Conservation (phyloP, 1,140 invertebrate species). For the Agraylea sexmaculata region DNA sequence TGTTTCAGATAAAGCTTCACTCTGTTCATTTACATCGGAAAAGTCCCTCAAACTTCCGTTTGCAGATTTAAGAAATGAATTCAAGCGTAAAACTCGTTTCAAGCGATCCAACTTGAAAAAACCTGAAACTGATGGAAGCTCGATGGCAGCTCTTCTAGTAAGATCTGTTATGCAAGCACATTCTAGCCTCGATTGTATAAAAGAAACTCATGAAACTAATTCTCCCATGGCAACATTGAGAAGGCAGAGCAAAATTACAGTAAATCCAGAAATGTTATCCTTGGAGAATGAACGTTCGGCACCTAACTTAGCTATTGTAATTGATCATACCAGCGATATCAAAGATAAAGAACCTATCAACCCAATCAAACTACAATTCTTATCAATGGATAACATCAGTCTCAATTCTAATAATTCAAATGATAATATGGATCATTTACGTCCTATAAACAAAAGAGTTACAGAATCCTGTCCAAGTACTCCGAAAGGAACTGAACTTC, state of each 20-base stretch:
- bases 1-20: conserved; percentile 30
- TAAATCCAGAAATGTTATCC: conserved; percentile 18
- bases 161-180: conserved; percentile 48
- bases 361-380: conserved; percentile 11
- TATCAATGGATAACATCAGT: conserved; percentile 17
- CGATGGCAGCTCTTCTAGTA: conserved; percentile 51
- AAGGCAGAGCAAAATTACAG: conserved; percentile 33
- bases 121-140: conserved; percentile 41
- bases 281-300: conserved; percentile 3
- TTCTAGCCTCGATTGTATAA: conserved; percentile 46
- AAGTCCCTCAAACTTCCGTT: conserved; percentile 27
- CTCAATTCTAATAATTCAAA: conserved; percentile 12
- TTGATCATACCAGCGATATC: neutral
- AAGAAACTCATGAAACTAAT: conserved; percentile 41
- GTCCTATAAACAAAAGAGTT: conserved; percentile 13
- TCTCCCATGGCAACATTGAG: conserved; percentile 33
- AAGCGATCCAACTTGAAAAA: conserved; percentile 44
- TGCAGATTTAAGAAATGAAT: conserved; percentile 33
- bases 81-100: conserved; percentile 31
- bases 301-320: conserved; percentile 12
- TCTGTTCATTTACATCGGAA: conserved; percentile 33
- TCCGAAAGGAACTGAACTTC: conserved; percentile 27
- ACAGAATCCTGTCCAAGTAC: conserved; percentile 36
- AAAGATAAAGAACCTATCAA: neutral
- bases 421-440: conserved; percentile 11